Evolutionary conservation across 2,888 invertebrate genomes (phyloP).

Genomic region (Himalopsyche tibetana): DNA sequence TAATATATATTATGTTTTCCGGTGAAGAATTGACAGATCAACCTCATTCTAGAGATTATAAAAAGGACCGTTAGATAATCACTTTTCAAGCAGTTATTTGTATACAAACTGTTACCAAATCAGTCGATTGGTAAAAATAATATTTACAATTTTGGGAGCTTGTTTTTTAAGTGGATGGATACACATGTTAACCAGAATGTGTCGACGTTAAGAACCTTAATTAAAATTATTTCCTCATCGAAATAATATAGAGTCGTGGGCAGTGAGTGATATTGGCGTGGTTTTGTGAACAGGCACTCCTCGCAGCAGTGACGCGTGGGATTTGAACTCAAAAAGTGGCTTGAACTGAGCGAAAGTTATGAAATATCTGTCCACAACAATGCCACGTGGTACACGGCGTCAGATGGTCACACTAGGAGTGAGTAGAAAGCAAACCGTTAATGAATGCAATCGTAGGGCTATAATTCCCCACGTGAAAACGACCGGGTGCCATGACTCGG

Average conservation of each 20-base stretch:
- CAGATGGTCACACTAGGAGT: neutral
- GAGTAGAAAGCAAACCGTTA: neutral
- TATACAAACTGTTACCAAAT: no score
- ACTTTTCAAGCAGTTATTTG: no score
- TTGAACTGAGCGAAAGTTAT: constrained; percentile 52
- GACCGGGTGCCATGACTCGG: no score
- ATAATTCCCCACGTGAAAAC: no score
- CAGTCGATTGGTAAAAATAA: no score
- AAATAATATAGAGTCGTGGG: constrained; percentile 37
- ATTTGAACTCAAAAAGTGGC: constrained; percentile 44
- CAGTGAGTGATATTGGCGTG: constrained; percentile 41
- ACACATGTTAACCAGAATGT: constrained; percentile 19
- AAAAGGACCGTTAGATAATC: no score
- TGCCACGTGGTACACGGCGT: constrained; percentile 20
- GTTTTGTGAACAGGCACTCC: constrained; percentile 11
- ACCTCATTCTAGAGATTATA: no score
- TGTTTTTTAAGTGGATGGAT: constrained; percentile 2
- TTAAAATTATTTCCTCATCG: constrained; percentile 48
- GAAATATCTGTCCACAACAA: constrained; percentile 47
- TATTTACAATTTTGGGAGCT: no score
- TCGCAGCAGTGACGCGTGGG: constrained; percentile 30
- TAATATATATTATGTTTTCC: no score
- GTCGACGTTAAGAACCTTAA: constrained; percentile 36
- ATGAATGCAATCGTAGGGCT: no score
- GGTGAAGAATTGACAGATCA: no score